Conservation (phyloP, 1,140 invertebrate genomes). For the Homalodisca vitripennis region DNA sequence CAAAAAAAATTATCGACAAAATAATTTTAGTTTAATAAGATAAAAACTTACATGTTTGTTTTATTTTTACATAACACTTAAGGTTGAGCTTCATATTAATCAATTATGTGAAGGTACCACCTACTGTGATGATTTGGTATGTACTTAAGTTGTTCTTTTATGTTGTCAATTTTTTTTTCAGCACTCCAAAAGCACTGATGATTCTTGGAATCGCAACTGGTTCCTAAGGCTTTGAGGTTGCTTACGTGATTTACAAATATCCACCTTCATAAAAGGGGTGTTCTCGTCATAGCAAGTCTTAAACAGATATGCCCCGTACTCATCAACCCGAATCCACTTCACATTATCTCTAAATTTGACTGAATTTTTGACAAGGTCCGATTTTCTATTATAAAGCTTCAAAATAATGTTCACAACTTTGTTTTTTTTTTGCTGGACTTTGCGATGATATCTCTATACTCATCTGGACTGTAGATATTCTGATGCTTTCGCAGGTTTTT, state of each 20-base stretch:
- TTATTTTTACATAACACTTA: no score
- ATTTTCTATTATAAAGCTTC: no score
- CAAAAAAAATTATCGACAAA: background rate
- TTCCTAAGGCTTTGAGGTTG: background rate
- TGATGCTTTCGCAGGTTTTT: no score
- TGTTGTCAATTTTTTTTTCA: conserved; percentile 14
- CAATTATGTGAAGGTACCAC: conserved; percentile 18
- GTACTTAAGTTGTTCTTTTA: conserved; percentile 20
- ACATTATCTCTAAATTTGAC: background rate
- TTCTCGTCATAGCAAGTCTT: conserved; percentile 2
- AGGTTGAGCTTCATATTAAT: background rate
- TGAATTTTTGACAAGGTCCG: background rate
- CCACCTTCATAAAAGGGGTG: conserved; percentile 10
- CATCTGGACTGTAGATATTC: no score
- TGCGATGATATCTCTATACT: no score
- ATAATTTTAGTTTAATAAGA: background rate
- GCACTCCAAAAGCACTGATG: no score
- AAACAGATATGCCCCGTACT: background rate
- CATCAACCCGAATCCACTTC: background rate
- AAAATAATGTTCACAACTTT: no score
- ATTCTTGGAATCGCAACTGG: no score
- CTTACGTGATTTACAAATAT: conserved; percentile 1
- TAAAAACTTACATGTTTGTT: background rate
- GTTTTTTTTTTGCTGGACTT: background rate
- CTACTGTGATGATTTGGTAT: conserved; percentile 6